Evolutionary conservation across 1,140 invertebrate genomes (phyloP).

Genomic region (Drosophila pandora): DNA sequence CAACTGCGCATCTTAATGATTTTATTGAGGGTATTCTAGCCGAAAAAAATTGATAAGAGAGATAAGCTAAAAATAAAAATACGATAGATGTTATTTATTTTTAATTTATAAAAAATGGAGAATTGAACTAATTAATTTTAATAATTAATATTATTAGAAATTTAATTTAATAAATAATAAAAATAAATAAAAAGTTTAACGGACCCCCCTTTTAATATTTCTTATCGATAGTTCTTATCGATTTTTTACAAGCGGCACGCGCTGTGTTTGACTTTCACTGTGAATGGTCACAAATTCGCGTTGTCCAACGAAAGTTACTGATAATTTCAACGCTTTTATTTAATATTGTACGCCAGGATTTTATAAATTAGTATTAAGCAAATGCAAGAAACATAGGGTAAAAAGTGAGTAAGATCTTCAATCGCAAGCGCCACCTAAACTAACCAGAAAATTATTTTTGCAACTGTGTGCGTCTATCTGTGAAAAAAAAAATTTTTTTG

Average conservation of each 20-base stretch:
- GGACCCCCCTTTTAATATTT: not conserved
- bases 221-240: not conserved
- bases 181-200: not conserved
- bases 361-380: not conserved
- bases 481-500: constrained; percentile 38
- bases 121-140: too few relatives aligned
- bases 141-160: too few relatives aligned
- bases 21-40: constrained; percentile 31
- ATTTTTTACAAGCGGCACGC: constrained; percentile 4
- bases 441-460: not conserved
- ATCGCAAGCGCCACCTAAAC: not conserved
- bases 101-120: not conserved
- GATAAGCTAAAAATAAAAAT: not conserved
- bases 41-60: not conserved
- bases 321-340: constrained; percentile 6
- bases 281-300: constrained; percentile 23
- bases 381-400: constrained; percentile 12
- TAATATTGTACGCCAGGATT: not conserved
- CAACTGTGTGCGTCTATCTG: constrained; percentile 34
- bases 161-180: not conserved
- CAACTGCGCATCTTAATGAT: constrained; percentile 22
- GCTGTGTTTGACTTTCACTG: constrained; percentile 15
- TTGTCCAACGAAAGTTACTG: constrained; percentile 18
- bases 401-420: constrained; percentile 9
- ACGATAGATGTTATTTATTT: not conserved